Evolutionary conservation across 1,140 invertebrate genomes (phyloP), one percentile per base, ranked within the genome.

Genomic region (Drosophila saltans): DNA sequence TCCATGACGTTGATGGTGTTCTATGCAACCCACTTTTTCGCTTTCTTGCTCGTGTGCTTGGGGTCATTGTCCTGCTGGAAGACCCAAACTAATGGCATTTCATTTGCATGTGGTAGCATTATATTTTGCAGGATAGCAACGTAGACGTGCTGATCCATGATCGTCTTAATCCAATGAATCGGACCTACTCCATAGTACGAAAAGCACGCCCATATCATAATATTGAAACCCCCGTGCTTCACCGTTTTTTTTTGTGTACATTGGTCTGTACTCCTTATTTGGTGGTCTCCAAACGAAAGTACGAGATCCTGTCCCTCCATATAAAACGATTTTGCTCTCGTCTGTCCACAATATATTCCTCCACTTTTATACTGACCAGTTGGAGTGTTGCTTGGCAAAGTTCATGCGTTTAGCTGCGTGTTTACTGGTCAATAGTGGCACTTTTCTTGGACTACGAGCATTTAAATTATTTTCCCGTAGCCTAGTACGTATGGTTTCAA

Each of bases 21-120:
- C 2, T 39, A 3, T 9, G 3, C 9, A 21, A 45, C n/a, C 43
- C 43, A 45, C 16, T 45, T 21, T 21, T 16, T 45, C 2, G 43
- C 43, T 45, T 10, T 45, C 6, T 45, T 45, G 43, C 43, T 45
- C 43, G 43, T 45, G 11, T 45, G 43, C 43, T 45, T 45, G 11
- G 43, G 43, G 43, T 16, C 11, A 21, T 45, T 45, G 11, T 45
- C 43, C 16, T 16, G 43, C 5, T 45, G 16, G 43, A 45, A 45
- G 43, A 45, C 43, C 11, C 43, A 45, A 2, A 45, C 0, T 45
- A 45, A 11, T 21, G 43, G 11, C 43, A 45, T 45, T 21, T 45
- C 43, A 45, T 45, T 11, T 45, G 10, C 11, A 21, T 16, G n/a
- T 16, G 16, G 1, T 45, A 16, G 10, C 40, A 41, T 41, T n/a